These are phyloP conservation scores for Drosophila dives DNA, from an alignment of 2,888 invertebrate genomes.

Conservation along the genomic window DNA sequence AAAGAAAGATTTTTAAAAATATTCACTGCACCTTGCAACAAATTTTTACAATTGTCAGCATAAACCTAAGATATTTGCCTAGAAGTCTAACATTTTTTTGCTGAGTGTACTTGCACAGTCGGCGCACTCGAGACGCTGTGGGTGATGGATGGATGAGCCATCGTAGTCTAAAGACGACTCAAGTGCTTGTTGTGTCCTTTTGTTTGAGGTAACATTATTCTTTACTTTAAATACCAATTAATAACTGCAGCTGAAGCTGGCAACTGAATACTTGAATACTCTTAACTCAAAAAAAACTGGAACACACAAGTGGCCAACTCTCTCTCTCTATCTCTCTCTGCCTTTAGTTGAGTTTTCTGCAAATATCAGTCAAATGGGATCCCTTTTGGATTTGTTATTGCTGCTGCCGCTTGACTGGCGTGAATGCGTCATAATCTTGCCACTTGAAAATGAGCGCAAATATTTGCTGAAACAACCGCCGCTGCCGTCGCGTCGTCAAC, in stretches of 20 bases:
- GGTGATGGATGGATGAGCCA: slow-evolving; percentile 78
- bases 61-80: background rate
- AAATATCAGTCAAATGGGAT: slow-evolving; percentile 55
- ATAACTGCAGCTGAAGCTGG: slow-evolving; percentile 76
- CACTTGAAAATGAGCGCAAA: slow-evolving; percentile 79
- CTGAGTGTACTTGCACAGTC: slow-evolving; percentile 38
- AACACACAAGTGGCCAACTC: slow-evolving; percentile 74
- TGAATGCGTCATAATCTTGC: slow-evolving; percentile 81
- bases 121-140: slow-evolving; percentile 73
- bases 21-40: background rate
- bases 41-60: background rate
- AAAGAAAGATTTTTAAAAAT: background rate
- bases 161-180: slow-evolving; percentile 37
- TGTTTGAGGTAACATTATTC: slow-evolving; percentile 79
- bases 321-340: background rate
- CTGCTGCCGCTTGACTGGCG: slow-evolving; percentile 64
- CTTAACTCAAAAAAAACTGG: slow-evolving; percentile 57
- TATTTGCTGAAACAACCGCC: slow-evolving; percentile 60
- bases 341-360: slow-evolving; percentile 55
- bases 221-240: slow-evolving; percentile 81
- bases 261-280: slow-evolving; percentile 34
- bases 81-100: background rate
- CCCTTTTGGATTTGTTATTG: slow-evolving; percentile 8
- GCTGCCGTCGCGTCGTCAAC: slow-evolving; percentile 57
- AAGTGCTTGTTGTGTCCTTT: slow-evolving; percentile 73